Evolutionary conservation across 2,888 invertebrate genomes (phyloP).

Genomic region (Drosophila ezoana): DNA sequence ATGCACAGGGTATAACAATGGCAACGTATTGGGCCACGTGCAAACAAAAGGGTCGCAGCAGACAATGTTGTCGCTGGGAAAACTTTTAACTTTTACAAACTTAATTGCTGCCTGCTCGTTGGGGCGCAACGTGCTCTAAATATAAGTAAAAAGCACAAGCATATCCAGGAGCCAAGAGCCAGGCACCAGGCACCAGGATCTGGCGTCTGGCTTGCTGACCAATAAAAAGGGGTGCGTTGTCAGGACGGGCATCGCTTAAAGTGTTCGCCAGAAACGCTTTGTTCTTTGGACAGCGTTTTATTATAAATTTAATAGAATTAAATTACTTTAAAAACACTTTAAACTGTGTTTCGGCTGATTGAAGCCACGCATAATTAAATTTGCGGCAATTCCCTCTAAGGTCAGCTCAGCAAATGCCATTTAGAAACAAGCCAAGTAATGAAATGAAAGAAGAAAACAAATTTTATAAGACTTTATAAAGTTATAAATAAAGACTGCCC

Average conservation of each 20-base stretch:
- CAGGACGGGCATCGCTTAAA: conserved; percentile 8
- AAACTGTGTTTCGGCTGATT: conserved; percentile 28
- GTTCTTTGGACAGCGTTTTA: conserved; percentile 33
- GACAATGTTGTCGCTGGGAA: conserved; percentile 76
- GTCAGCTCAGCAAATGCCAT: neutral
- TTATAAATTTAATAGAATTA: conserved; percentile 39
- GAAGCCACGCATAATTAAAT: conserved; percentile 14
- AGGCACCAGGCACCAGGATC: conserved; percentile 7
- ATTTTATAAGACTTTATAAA: no score
- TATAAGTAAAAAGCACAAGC: conserved; percentile 21
- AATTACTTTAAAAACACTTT: conserved; percentile 27
- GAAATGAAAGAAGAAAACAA: no score
- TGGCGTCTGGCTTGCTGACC: conserved; percentile 43
- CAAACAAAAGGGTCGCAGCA: conserved; percentile 69
- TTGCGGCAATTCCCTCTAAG: neutral
- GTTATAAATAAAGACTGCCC: no score
- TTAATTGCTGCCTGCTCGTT: conserved; percentile 69
- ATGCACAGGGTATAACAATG: conserved; percentile 35
- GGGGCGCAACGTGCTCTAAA: conserved; percentile 44
- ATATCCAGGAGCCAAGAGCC: conserved; percentile 5
- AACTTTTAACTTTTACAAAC: conserved; percentile 77
- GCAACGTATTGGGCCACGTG: conserved; percentile 60
- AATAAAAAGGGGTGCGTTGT: conserved; percentile 9
- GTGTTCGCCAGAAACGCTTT: conserved; percentile 32
- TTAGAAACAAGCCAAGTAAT: no score